Conservation (phyloP, 2,113 vertebrate species). For the Oncorhynchus gorbuscha region DNA sequence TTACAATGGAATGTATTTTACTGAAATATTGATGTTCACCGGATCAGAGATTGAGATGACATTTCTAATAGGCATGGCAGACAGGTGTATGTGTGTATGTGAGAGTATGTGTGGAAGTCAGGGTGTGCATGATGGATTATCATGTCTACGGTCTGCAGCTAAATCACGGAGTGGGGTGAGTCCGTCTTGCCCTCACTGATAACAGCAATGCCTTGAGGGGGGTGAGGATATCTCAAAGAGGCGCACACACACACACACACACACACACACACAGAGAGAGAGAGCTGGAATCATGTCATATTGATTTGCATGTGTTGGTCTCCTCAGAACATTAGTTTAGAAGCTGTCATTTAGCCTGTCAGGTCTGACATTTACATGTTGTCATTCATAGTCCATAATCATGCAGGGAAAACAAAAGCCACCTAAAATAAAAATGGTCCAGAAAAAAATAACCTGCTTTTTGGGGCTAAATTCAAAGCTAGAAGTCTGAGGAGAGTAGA, state of each 20-base stretch:
- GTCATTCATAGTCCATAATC: neutral
- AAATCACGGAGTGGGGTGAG: neutral
- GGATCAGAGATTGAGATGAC: constrained; percentile 61
- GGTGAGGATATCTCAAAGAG: neutral
- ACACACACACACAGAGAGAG: constrained; percentile 8
- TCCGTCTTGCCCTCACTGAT: constrained; percentile 50
- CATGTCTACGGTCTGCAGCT: neutral
- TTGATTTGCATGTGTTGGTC: constrained; percentile 21
- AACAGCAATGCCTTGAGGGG: constrained; percentile 40
- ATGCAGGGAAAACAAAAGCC: neutral
- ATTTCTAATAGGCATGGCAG: constrained; percentile 45
- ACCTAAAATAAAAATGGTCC: neutral
- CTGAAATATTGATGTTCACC: constrained; percentile 28
- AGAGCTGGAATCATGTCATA: neutral
- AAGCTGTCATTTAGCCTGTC: neutral
- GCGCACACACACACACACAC: neutral
- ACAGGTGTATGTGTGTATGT: neutral
- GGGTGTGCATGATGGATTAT: neutral
- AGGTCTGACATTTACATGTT: neutral
- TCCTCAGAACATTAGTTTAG: neutral
- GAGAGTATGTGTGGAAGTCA: neutral
- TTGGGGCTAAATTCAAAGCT: neutral
- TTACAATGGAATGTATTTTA: neutral
- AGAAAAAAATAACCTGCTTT: neutral
- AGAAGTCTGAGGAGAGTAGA: no score